Base-by-base conservation (phyloP, 2,113 vertebrate genomes). In the Cepphus grylle region DNA sequence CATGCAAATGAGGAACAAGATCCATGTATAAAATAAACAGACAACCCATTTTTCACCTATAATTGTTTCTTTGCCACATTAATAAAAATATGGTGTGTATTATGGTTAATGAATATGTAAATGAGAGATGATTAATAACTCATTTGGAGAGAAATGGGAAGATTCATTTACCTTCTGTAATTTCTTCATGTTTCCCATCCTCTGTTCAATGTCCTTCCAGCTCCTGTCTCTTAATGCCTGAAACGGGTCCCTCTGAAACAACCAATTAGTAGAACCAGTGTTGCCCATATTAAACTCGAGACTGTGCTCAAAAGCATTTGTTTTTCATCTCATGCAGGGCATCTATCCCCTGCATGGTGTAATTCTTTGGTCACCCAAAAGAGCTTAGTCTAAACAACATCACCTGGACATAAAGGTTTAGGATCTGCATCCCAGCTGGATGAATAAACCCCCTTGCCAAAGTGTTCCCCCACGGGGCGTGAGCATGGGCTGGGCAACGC, bases 21-120 rank as follows among this genome's bases (percentile, higher is more conserved):
- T 42, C 49, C 29, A 6, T 49, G 47, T 72, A 38, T 29, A 80
- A 93, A 90, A 91, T 21, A 86, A 93, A 92, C 71, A 91, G 90
- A 86, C 82, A 88, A 63, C 11, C 18, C 61, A 93, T 97, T 95
- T 96, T 94, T 96, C 94, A 94, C 86, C 73, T 85, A 21, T 94
- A 95, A 97, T 94, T 86, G 91, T 94, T 97, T 87, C 69, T 92
- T 93, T 89, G 93, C 65, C 66, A 43, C 77, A 66, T 92, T 95
- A 96, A 94, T 96, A 91, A 91, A 91, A 96, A 86, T 17, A 95
- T 84, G 72, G 61, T 79, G 80, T 76, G 76, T 71, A 38, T 87
- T 86, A 71, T 83, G 73, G 52, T 70, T 94, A 95, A 95, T 95
- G 79, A 72, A 93, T 96, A 94, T 97, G 96, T 69, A 97, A 94